A percentile compares a stretch with the other conserved stretches of the same genome.
These are phyloP conservation scores for Callinectes sapidus DNA, from an alignment of 2,888 invertebrate genomes.

Conservation along the genomic window DNA sequence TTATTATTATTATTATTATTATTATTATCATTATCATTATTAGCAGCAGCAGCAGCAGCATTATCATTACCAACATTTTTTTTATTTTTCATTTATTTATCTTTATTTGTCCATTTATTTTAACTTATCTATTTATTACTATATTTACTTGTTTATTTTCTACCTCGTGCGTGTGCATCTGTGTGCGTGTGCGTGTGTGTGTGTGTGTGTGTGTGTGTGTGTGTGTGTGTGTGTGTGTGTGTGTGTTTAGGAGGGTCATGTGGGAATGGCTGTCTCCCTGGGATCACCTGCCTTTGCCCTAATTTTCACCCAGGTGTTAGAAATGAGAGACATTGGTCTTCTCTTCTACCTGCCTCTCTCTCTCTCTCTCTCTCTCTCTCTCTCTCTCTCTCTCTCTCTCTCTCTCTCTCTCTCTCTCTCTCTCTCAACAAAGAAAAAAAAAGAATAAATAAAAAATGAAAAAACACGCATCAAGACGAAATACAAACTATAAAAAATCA, in stretches of 20 bases:
- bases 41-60: no score
- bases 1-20: no score
- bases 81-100: no score
- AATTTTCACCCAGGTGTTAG: conserved; percentile 50
- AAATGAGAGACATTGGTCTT: background rate
- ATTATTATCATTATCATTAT: no score
- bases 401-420: conserved; percentile 36
- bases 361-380: conserved; percentile 36
- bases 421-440: no score
- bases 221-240: conserved; percentile 45
- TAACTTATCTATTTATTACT: no score
- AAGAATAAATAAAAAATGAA: no score
- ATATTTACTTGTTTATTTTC: no score
- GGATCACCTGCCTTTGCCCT: conserved; percentile 13
- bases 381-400: conserved; percentile 37
- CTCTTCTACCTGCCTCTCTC: background rate
- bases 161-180: background rate
- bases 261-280: background rate
- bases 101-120: no score
- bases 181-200: conserved; percentile 36
- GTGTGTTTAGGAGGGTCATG: conserved; percentile 37
- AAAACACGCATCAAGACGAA: background rate
- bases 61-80: no score
- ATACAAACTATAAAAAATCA: background rate
- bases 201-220: conserved; percentile 47